phyloP scores from a whole-genome alignment of 2,113 vertebrate species.

The Zapornia atra region DNA sequence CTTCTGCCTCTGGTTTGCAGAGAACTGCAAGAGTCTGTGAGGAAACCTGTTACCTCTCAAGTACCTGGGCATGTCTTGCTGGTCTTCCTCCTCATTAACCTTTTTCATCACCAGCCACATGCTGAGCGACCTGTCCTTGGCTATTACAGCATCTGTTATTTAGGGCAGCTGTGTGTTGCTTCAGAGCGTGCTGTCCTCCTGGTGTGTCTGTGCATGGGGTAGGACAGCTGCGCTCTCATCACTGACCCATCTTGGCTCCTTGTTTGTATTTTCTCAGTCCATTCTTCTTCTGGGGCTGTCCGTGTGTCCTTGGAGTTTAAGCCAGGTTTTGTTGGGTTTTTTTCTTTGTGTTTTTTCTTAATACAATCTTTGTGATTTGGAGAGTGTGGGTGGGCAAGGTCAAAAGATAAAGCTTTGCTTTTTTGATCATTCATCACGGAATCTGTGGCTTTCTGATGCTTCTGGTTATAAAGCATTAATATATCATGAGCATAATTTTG shows the following conservation, averaged over 20 bases:
- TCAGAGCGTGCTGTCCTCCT: neutral
- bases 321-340: neutral
- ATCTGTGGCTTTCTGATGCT: neutral
- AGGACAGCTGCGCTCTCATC: neutral
- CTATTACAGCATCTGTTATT: neutral
- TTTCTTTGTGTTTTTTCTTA: neutral
- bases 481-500: neutral
- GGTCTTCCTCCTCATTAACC: neutral
- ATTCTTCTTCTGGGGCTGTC: neutral
- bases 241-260: neutral
- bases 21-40: neutral
- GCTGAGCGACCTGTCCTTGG: neutral
- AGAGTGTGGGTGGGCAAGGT: neutral
- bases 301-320: neutral
- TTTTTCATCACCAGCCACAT: neutral
- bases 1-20: neutral
- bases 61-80: neutral
- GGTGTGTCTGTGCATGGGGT: neutral
- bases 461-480: neutral
- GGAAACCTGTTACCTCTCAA: neutral
- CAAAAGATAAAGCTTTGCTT: neutral
- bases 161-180: neutral
- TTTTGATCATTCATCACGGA: neutral
- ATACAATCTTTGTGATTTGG: neutral
- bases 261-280: neutral